These are phyloP conservation scores for Dicaeum eximium DNA, from an alignment of 2,113 vertebrate genomes.

Conservation along the genomic window DNA sequence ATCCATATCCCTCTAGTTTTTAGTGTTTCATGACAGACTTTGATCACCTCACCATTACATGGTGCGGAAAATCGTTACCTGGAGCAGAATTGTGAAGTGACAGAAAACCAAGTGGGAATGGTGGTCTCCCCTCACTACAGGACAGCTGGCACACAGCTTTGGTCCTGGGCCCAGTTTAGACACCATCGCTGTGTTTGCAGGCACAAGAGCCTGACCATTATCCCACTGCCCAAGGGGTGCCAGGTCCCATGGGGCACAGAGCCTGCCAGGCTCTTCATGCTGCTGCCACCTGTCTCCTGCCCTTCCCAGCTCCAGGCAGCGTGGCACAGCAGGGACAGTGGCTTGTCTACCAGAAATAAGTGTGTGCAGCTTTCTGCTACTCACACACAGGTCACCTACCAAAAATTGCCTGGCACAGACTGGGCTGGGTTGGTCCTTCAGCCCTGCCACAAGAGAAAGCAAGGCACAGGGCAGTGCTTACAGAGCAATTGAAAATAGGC, in stretches of 20 bases:
- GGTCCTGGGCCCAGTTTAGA: background rate
- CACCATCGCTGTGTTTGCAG: fast-evolving
- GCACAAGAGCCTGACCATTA: fast-evolving
- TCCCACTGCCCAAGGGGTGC: fast-evolving
- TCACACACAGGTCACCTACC: background rate
- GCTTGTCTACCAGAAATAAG: background rate
- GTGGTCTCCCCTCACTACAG: fast-evolving
- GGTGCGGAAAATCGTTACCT: background rate
- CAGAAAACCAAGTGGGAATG: background rate
- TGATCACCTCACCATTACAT: background rate
- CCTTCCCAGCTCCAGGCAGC: background rate
- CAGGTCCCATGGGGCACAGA: fast-evolving
- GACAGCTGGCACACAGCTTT: background rate
- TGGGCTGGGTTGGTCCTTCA: background rate
- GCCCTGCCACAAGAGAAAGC: background rate
- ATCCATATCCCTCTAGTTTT: background rate
- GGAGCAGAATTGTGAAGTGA: background rate
- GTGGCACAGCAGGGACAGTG: fast-evolving
- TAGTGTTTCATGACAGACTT: background rate
- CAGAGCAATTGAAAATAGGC: fast-evolving
- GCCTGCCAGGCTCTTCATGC: background rate
- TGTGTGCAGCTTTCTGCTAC: background rate
- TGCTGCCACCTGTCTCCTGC: background rate
- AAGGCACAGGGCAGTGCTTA: background rate
- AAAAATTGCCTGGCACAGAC: background rate